Conservation (phyloP, 2,888 invertebrate species). For the Standfussiana lucernea region DNA sequence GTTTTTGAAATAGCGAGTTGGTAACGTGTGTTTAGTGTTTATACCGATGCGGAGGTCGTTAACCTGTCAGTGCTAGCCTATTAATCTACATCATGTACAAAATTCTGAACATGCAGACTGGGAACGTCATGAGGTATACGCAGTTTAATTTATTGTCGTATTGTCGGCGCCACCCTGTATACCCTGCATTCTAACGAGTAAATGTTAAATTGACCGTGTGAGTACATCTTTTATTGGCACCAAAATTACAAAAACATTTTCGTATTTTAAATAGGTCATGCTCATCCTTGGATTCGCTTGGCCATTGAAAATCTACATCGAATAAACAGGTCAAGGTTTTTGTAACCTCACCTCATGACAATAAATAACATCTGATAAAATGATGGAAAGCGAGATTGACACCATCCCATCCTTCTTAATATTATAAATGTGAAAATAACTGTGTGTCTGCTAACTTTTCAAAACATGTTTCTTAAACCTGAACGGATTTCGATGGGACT, state of each 20-base stretch:
- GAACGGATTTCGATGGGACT: neutral
- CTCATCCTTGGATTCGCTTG: conserved; percentile 12
- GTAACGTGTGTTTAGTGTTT: too few species aligned
- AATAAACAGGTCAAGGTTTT: conserved; percentile 44
- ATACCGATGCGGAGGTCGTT: too few species aligned
- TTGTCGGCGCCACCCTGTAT: too few species aligned
- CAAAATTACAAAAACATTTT: neutral
- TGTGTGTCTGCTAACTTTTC: neutral
- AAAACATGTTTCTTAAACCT: neutral
- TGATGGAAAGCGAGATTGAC: neutral
- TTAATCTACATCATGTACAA: too few species aligned
- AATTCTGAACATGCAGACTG: too few species aligned
- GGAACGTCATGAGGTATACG: too few species aligned
- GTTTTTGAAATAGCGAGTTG: too few species aligned
- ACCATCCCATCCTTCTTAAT: neutral
- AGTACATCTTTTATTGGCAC: neutral
- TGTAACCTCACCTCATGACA: conserved; percentile 22
- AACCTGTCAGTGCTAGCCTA: too few species aligned
- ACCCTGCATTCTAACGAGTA: neutral
- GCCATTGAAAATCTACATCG: conserved; percentile 29
- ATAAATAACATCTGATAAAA: conserved; percentile 5
- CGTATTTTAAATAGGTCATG: conserved; percentile 24
- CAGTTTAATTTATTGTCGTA: too few species aligned
- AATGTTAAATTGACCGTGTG: neutral
- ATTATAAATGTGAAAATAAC: too few species aligned